Conservation (phyloP, 2,888 invertebrate genomes). For the Marasmarcha lunaedactyla region DNA sequence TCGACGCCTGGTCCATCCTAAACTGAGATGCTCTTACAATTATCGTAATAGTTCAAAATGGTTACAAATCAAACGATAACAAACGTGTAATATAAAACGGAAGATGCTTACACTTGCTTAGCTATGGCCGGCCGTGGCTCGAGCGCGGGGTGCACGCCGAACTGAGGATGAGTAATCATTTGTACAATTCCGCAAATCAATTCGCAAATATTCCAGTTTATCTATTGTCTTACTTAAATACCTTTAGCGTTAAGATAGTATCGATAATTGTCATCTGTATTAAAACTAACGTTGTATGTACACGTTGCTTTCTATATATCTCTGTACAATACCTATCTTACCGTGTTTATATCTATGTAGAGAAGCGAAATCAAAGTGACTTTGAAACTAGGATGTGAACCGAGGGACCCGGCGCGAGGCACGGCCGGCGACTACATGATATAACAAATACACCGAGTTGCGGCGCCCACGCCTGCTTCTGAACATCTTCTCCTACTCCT, state of each 20-base stretch:
- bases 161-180: slow-evolving; percentile 55
- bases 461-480: slow-evolving; percentile 1
- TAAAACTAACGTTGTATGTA: slow-evolving; percentile 66
- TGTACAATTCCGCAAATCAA: slow-evolving; percentile 59
- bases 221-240: slow-evolving; percentile 60
- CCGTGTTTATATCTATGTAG: slow-evolving; percentile 46
- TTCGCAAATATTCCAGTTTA: slow-evolving; percentile 40
- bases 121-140: slow-evolving; percentile 55
- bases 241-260: slow-evolving; percentile 61
- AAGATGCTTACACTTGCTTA: slow-evolving; percentile 67
- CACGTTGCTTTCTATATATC: slow-evolving; percentile 49
- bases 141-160: slow-evolving; percentile 41
- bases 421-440: slow-evolving; percentile 59
- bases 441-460: slow-evolving; percentile 67
- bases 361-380: slow-evolving; percentile 43
- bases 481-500: neutral
- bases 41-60: slow-evolving; percentile 64
- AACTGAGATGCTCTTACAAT: slow-evolving; percentile 65
- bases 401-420: slow-evolving; percentile 38
- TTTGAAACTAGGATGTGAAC: slow-evolving; percentile 56
- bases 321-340: slow-evolving; percentile 65
- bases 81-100: slow-evolving; percentile 64
- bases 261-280: slow-evolving; percentile 52
- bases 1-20: slow-evolving; percentile 70
- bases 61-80: slow-evolving; percentile 68